Conservation (phyloP, 2,888 invertebrate genomes). For the Agrypnus murinus region DNA sequence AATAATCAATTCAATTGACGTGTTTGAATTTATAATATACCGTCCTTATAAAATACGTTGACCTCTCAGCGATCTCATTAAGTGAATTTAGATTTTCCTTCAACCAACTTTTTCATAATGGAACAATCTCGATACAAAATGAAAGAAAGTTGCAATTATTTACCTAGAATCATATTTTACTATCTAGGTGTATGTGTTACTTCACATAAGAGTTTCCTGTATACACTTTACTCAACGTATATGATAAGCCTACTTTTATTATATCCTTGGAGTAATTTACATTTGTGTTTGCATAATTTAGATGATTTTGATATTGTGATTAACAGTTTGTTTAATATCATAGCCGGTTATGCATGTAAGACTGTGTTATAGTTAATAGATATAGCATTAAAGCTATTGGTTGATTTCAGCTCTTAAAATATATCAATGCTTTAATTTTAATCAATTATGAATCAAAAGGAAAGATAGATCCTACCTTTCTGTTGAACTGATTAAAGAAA, state of each 20-base stretch:
- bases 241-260: not conserved
- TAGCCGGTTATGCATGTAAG: constrained; percentile 35
- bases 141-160: constrained; percentile 17
- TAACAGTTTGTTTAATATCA: constrained; percentile 24
- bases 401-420: too few species aligned
- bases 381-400: too few species aligned
- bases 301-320: constrained; percentile 27
- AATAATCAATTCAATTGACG: not conserved
- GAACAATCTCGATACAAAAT: not conserved
- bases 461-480: too few species aligned
- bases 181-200: constrained; percentile 29
- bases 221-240: constrained; percentile 13
- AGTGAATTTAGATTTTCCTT: not conserved
- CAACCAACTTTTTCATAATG: not conserved
- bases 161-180: constrained; percentile 20
- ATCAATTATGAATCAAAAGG: too few species aligned
- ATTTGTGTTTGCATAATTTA: constrained; percentile 9
- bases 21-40: not conserved
- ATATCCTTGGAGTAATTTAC: constrained; percentile 22
- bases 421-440: too few species aligned
- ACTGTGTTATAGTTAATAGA: too few species aligned
- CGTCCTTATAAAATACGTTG: not conserved
- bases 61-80: not conserved
- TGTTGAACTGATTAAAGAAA: too few species aligned
- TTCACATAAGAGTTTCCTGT: not conserved